Percentiles rank a stretch among this genome's conserved stretches.
phyloP scores from a whole-genome alignment of 2,888 invertebrate species.

The Acutogordius australiensis region DNA sequence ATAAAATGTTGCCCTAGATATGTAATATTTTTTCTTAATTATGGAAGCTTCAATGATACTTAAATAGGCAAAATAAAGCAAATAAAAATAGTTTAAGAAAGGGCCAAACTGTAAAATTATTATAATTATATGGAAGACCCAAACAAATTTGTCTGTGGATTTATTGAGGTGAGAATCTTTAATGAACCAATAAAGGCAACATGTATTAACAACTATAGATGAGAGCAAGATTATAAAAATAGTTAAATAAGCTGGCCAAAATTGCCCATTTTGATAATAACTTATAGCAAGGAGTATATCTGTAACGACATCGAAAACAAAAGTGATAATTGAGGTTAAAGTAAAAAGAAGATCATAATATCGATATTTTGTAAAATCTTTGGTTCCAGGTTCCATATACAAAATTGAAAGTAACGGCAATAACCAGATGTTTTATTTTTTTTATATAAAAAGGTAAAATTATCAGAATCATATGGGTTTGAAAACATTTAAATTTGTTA shows the following conservation, averaged over 20 bases:
- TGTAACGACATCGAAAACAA: background rate
- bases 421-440: too few relatives aligned
- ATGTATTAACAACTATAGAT: background rate
- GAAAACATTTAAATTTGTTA: too few relatives aligned
- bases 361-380: conserved; percentile 4
- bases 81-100: background rate
- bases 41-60: background rate
- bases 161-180: conserved; percentile 1
- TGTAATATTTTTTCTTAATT: background rate
- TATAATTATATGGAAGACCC: background rate
- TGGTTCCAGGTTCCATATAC: background rate
- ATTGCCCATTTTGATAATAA: background rate
- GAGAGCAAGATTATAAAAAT: background rate
- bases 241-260: background rate
- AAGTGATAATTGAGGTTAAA: background rate
- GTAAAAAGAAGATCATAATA: background rate
- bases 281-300: background rate
- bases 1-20: conserved; percentile 7
- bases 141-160: background rate
- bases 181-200: background rate
- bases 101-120: background rate
- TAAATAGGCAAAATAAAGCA: background rate
- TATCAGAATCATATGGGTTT: too few relatives aligned
- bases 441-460: too few relatives aligned
- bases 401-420: too few relatives aligned